Evolutionary conservation across 1,140 invertebrate genomes (phyloP).

Genomic region (Zeugodacus cucurbitae): DNA sequence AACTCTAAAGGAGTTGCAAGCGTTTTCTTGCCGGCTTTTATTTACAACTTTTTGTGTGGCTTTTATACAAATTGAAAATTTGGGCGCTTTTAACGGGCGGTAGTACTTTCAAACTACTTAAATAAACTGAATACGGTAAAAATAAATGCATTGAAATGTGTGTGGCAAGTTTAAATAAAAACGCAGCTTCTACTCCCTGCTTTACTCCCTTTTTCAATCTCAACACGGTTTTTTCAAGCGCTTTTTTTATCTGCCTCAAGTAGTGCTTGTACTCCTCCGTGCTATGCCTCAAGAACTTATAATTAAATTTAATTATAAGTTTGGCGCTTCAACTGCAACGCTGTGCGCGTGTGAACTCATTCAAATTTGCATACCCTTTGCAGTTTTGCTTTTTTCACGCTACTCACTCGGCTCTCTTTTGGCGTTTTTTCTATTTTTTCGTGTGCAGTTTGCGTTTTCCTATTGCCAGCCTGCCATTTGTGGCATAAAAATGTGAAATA

Average conservation of each 20-base stretch:
- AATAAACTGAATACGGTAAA: not conserved
- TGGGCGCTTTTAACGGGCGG: not conserved
- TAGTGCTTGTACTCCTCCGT: not conserved
- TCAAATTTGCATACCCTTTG: not conserved
- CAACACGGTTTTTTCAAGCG: not conserved
- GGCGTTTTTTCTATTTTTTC: not conserved
- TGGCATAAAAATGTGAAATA: not conserved
- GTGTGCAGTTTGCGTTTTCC: not conserved
- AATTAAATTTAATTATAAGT: slow-evolving; percentile 38
- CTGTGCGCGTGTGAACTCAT: not conserved
- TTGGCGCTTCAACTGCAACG: not conserved
- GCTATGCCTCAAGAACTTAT: not conserved
- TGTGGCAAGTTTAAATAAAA: not conserved
- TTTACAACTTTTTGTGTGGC: not conserved
- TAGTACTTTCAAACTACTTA: too few species aligned
- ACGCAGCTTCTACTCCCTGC: too few species aligned
- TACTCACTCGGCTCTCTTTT: not conserved
- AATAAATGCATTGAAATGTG: not conserved
- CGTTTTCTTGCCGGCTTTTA: not conserved
- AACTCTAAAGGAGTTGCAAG: slow-evolving; percentile 13
- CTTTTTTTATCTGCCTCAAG: not conserved
- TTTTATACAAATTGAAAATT: slow-evolving; percentile 32
- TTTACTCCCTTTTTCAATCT: not conserved
- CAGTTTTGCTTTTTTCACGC: not conserved
- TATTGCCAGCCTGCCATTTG: not conserved